Evolutionary conservation across 2,888 invertebrate genomes (phyloP), one percentile per base, ranked within the genome.

Genomic region (Philaethria dido): DNA sequence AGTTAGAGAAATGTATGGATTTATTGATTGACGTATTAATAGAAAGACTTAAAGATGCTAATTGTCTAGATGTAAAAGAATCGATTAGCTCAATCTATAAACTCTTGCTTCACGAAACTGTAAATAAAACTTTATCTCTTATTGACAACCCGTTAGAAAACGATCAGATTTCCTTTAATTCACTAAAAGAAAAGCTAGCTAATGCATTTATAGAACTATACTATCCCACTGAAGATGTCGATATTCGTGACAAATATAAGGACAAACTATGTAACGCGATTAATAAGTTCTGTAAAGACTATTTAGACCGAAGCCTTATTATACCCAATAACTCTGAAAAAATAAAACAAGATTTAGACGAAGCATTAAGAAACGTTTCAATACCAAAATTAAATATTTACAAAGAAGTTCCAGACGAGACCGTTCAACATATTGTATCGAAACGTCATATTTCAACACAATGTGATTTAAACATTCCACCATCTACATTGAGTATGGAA

Each of bases 131-230:
- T n/a, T 70, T 86, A 33, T 80, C 83, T n/a, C 63, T 73, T 14
- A 66, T 71, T n/a, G 64, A 67, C 8, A 62, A 68, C 29, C 42
- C 78, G 2, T 61, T 79, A 6, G 16, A n/a, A 6, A 83, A 83
- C 13, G 82, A 83, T 68, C 68, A 75, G 64, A 78, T 75, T 16
- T 74, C 75, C 20, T 80, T 88, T 64, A 83, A 87, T 69, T 59
- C 77, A 5, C 69, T 88, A 1, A 87, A 84, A 77, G 84, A 87
- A 42, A 78, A 78, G 64, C 60, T 89, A 48, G 83, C 81, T 14
- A 86, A 89, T 61, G 84, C 86, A 14, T 89, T 82, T 69, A 80
- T 89, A 13, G 81, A 81, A 62, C 74, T 88, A 57, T 77, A 82
- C 69, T 83, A 78, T 70, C 67, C 77, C 2, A 76, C 77, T 8